Evolutionary conservation across 1,140 invertebrate species (phyloP), one percentile per base, ranked within the genome.

Genomic region (Drosophila teissieri): DNA sequence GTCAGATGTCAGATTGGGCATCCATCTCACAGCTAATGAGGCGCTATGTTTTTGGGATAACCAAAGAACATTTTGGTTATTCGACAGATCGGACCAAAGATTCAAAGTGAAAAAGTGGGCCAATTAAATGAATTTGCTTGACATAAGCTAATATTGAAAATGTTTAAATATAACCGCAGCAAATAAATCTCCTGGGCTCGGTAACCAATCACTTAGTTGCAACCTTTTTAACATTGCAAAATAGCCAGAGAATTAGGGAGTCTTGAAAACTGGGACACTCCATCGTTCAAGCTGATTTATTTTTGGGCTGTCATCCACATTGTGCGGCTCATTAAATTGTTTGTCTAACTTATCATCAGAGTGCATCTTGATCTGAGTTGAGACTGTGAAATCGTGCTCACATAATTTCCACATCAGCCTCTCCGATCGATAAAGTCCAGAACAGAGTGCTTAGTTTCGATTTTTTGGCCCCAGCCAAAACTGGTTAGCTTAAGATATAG

Each of bases 351-450:
- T 74, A 65, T 75, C 31, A 34, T 42, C 24, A 14, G 46, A 27
- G 15, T 24, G 15, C 34, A 75, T 58, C 65, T 69, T 19, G 44
- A 58, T 39, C 73, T 45, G 19, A 36, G 39, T 45, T 46, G n/a
- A 31, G 73, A 63, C 57, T 56, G 7, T 0, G 15, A 72, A 60
- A 74, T 86, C 82, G 82, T 88, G 82, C 61, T 60, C 74, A 68
- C 46, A 76, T 74, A 52, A 67, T 86, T 82, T 53, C 58, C 56
- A 73, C 61, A 72, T 70, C 48, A 34, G 37, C 17, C 72, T 48
- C 39, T 51, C 54, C 49, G 69, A 57, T 60, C 44, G 61, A 67
- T 74, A 46, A 62, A 81, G 49, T 54, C 46, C 58, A 72, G 53
- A 82, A 65, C 48, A 54, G 37, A 63, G 68, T 73, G 11, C 36